phyloP scores from a whole-genome alignment of 2,888 invertebrate species.

The Seladonia tumulorum region DNA sequence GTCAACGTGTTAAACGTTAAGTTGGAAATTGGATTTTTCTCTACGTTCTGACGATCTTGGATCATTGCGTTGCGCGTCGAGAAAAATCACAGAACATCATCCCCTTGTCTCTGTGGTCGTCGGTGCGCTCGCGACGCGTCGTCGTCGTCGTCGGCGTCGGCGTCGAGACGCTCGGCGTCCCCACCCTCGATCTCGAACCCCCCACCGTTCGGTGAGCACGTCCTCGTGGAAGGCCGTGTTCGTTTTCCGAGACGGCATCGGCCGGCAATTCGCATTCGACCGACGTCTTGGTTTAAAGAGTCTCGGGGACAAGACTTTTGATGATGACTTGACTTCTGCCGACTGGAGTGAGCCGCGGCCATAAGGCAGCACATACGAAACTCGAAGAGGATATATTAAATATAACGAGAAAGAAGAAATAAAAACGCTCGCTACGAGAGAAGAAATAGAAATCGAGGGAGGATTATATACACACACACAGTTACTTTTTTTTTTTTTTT shows the following conservation, averaged over 20 bases:
- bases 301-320: constrained; percentile 86
- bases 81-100: not conserved
- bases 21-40: no score
- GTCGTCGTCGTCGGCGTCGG: constrained; percentile 67
- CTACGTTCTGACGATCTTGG: not conserved
- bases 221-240: constrained; percentile 69
- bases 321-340: constrained; percentile 92
- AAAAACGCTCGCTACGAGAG: constrained; percentile 18
- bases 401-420: constrained; percentile 24
- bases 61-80: not conserved
- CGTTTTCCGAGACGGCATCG: constrained; percentile 73
- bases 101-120: not conserved
- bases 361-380: constrained; percentile 64
- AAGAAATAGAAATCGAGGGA: constrained; percentile 33
- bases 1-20: no score
- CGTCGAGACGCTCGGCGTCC: constrained; percentile 69
- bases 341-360: constrained; percentile 85
- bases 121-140: not conserved
- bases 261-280: constrained; percentile 94
- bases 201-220: constrained; percentile 49
- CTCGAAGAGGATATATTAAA: not conserved
- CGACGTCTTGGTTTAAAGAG: constrained; percentile 92
- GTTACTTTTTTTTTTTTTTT: not conserved
- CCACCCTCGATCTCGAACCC: constrained; percentile 63
- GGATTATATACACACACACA: constrained; percentile 2